phyloP scores from a whole-genome alignment of 1,140 invertebrate genomes.

The Ditylenchus dipsaci region DNA sequence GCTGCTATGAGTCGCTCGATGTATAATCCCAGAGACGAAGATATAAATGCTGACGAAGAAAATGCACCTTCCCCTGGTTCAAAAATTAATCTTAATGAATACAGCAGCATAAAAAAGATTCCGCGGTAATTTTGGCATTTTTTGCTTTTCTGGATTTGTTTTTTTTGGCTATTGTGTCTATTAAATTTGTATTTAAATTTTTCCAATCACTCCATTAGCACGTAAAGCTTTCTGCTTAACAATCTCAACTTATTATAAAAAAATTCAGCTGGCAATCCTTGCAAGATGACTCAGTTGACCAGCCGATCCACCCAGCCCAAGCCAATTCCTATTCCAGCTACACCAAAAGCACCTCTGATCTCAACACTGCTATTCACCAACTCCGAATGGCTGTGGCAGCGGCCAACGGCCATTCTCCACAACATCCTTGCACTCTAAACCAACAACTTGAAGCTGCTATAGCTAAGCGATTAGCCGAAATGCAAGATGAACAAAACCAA shows the following conservation, averaged over 20 bases:
- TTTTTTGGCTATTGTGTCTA: not conserved
- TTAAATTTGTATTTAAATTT: not conserved
- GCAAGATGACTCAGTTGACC: too few relatives aligned
- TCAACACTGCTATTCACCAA: not conserved
- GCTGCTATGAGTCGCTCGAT: not conserved
- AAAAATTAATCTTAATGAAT: too few relatives aligned
- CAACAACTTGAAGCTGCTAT: too few relatives aligned
- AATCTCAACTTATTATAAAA: too few relatives aligned
- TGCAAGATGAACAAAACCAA: too few relatives aligned
- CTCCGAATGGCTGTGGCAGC: not conserved
- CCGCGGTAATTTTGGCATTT: too few relatives aligned
- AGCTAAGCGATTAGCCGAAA: too few relatives aligned
- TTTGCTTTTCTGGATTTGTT: not conserved
- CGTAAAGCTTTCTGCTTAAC: too few relatives aligned
- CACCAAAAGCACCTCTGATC: not conserved
- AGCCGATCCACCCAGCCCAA: too few relatives aligned
- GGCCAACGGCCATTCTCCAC: not conserved
- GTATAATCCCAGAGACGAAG: not conserved
- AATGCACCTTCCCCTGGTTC: too few relatives aligned
- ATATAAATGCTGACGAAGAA: not conserved
- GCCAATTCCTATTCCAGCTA: not conserved
- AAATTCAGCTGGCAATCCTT: too few relatives aligned
- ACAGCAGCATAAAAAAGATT: too few relatives aligned
- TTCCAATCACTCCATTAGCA: not conserved
- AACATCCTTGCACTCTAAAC: not conserved